Percentiles rank a stretch among this genome's conserved stretches.
Conservation (phyloP, 2,888 invertebrate species). For the Axea sp. region DNA sequence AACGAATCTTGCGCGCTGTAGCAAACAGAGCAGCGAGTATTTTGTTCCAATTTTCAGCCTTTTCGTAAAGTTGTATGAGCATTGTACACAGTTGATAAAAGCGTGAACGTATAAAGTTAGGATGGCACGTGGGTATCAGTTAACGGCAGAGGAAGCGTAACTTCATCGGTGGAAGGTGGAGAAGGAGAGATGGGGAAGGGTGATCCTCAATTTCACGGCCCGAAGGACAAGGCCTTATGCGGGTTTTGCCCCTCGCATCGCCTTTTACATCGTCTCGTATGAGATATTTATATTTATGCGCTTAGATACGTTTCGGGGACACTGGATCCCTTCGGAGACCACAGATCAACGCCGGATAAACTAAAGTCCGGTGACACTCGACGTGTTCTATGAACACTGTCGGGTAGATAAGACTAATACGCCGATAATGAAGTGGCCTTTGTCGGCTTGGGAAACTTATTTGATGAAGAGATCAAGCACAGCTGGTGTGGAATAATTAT, state of each 20-base stretch:
- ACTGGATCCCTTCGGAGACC: conserved; percentile 33
- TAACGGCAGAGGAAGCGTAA: conserved; percentile 53
- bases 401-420: conserved; percentile 63
- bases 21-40: background rate
- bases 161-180: conserved; percentile 49
- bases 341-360: conserved; percentile 52
- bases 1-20: too few species aligned
- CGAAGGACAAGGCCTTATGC: conserved; percentile 69
- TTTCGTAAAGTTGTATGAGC: too few species aligned
- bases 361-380: conserved; percentile 47
- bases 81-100: too few species aligned
- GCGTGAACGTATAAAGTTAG: conserved; percentile 37
- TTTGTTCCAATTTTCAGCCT: conserved; percentile 13
- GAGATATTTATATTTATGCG: conserved; percentile 76
- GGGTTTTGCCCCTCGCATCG: conserved; percentile 57
- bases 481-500: conserved; percentile 36
- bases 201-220: conserved; percentile 77
- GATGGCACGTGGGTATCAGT: conserved; percentile 57
- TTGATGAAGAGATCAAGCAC: conserved; percentile 31
- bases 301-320: conserved; percentile 72
- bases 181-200: conserved; percentile 63
- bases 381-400: conserved; percentile 44
- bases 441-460: conserved; percentile 45
- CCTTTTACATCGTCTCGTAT: conserved; percentile 53
- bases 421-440: conserved; percentile 65